These are phyloP conservation scores for Vimba vimba DNA, from an alignment of 2,113 vertebrate genomes.

Conservation along the genomic window DNA sequence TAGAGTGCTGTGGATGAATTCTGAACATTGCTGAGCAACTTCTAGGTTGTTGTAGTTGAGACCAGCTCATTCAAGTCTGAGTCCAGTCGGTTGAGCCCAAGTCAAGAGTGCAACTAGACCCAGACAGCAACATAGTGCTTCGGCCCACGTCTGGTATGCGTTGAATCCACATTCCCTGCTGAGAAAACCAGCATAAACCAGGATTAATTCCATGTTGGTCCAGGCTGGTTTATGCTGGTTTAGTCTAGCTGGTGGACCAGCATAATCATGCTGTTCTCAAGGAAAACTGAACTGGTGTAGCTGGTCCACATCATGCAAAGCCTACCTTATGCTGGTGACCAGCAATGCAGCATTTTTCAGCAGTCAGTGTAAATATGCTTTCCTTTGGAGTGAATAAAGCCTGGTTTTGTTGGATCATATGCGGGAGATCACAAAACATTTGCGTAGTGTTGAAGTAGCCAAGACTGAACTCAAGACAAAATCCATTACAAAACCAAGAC, in stretches of 20 bases:
- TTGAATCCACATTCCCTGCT: not conserved
- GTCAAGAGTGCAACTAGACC: no score
- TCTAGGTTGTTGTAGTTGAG: no score
- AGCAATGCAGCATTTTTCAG: no score
- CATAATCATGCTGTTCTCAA: not conserved
- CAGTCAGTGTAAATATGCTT: no score
- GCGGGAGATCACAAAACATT: not conserved
- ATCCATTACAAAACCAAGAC: not conserved
- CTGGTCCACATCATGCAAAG: not conserved
- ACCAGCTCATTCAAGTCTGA: no score
- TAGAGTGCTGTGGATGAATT: no score
- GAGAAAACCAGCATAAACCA: not conserved
- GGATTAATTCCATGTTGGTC: not conserved
- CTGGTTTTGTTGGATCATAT: not conserved
- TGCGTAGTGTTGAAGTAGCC: not conserved
- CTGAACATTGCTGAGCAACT: no score
- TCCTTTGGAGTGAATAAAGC: no score
- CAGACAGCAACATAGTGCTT: no score
- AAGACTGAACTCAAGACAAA: not conserved
- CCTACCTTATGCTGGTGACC: no score
- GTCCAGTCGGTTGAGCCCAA: no score
- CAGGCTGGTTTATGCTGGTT: not conserved
- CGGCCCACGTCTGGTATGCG: no score
- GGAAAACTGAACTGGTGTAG: not conserved
- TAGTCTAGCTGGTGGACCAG: not conserved